A percentile compares a stretch with the other conserved stretches of the same genome.
These are phyloP conservation scores for Gonioctena quinquepunctata DNA, from an alignment of 1,140 invertebrate species.

Conservation along the genomic window DNA sequence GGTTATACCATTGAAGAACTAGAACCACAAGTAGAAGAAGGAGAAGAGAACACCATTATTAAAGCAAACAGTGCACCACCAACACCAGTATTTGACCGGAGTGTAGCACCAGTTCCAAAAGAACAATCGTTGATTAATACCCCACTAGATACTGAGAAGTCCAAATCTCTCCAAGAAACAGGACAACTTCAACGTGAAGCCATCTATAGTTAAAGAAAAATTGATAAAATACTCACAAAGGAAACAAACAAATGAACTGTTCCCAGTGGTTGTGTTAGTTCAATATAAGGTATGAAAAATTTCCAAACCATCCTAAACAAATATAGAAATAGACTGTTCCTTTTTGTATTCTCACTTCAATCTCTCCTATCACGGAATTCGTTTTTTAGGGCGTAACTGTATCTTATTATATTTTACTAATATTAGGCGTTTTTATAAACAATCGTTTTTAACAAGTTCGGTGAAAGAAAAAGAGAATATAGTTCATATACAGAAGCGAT, in stretches of 20 bases:
- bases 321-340: constrained; percentile 6
- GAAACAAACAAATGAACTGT: background rate
- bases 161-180: background rate
- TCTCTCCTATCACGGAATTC: too few species aligned
- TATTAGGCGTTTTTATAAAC: too few species aligned
- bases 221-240: background rate
- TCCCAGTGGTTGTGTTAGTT: background rate
- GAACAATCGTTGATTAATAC: background rate
- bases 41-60: too few species aligned
- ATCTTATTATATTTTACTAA: too few species aligned
- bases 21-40: too few species aligned
- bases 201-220: background rate
- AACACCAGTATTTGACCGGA: background rate
- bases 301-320: background rate
- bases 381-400: too few species aligned
- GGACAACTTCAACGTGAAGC: too few species aligned
- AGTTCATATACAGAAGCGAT: too few species aligned
- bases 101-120: background rate
- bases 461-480: too few species aligned
- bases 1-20: too few species aligned
- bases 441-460: too few species aligned
- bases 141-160: background rate
- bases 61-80: too few species aligned
- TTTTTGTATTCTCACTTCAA: background rate
- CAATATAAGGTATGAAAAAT: background rate